phyloP scores from a whole-genome alignment of 2,797 vertebrate genomes.

The Sebastes wilsoni region DNA sequence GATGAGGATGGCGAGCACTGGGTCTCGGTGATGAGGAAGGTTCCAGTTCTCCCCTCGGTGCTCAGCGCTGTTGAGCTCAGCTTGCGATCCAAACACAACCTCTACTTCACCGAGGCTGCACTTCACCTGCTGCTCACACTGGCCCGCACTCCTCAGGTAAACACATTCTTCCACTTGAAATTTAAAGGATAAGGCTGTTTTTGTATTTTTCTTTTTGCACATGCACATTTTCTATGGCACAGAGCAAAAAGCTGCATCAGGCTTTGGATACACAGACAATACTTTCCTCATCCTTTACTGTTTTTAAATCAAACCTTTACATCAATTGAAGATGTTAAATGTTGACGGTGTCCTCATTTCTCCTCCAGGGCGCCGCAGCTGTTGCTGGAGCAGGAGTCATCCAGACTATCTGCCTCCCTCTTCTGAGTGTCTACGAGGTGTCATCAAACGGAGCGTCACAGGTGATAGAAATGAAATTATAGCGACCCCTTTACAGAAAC shows the following conservation, averaged over 20 bases:
- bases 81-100: constrained; percentile 92
- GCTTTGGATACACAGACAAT: neutral
- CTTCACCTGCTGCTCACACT: constrained; percentile 94
- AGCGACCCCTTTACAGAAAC: neutral
- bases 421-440: constrained; percentile 93
- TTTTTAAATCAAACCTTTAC: neutral
- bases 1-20: constrained; percentile 94
- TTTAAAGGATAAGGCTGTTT: neutral
- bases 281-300: too few relatives aligned
- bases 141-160: constrained; percentile 91
- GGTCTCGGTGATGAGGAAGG: constrained; percentile 90
- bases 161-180: neutral
- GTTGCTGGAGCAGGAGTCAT: constrained; percentile 93
- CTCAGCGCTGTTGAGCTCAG: constrained; percentile 93
- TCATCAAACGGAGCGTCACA: constrained; percentile 88
- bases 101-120: constrained; percentile 94
- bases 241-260: too few relatives aligned
- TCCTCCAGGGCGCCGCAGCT: constrained; percentile 89
- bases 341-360: neutral
- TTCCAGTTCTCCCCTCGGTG: constrained; percentile 91
- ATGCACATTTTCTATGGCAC: neutral
- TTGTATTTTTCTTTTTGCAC: neutral
- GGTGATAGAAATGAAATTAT: constrained; percentile 69
- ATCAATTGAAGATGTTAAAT: neutral
- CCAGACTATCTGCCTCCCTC: constrained; percentile 94